Evolutionary conservation across 2,113 vertebrate species (phyloP).

Genomic region (Noctilio leporinus): DNA sequence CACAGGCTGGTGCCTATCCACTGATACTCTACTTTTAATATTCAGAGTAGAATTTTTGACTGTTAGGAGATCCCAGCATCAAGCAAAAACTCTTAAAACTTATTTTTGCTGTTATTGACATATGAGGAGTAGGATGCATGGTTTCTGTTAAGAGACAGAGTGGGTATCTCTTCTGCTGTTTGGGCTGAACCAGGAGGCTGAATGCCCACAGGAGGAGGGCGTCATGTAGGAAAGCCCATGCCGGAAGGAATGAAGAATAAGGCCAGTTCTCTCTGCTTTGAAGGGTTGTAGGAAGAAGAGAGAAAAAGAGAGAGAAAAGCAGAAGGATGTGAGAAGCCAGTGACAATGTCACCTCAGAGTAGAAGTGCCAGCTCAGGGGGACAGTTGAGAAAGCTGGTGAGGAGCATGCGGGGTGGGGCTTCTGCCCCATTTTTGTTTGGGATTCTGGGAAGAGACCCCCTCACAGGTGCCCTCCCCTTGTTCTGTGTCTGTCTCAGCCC

Average conservation of each 20-base stretch:
- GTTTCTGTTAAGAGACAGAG: background rate
- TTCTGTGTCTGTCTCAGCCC: background rate
- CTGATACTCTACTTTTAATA: too few species aligned
- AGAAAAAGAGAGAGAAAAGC: background rate
- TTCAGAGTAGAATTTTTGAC: background rate
- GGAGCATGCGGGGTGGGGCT: background rate
- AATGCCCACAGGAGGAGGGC: background rate
- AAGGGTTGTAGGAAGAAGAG: background rate
- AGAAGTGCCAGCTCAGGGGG: background rate
- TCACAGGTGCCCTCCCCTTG: rapidly evolving
- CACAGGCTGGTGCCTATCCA: too few species aligned
- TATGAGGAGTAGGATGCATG: background rate
- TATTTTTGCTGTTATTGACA: background rate
- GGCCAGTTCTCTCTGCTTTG: background rate
- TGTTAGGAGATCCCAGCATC: too few species aligned
- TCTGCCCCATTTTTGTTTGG: background rate
- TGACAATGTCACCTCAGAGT: background rate
- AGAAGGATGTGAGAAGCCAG: background rate
- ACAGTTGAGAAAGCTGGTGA: background rate
- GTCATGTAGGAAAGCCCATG: background rate
- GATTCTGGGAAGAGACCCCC: background rate
- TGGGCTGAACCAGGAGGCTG: background rate
- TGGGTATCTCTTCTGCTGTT: background rate
- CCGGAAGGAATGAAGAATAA: background rate
- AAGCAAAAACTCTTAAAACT: background rate